Conservation (phyloP, 2,113 vertebrate species). For the Zosterops pallidus region DNA sequence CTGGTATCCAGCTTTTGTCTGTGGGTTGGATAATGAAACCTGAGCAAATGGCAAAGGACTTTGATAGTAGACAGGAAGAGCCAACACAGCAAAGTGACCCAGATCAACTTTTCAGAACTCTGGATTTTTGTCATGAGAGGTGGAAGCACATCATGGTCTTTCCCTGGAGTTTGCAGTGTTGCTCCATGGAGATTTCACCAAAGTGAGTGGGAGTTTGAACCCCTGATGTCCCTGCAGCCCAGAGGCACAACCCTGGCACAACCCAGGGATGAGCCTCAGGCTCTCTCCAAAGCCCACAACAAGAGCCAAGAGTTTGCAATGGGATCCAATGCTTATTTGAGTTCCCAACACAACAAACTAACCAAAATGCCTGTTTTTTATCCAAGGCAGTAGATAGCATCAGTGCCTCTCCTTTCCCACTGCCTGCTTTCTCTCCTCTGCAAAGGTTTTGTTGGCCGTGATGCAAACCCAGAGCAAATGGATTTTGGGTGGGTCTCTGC, state of each 20-base stretch:
- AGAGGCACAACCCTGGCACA: neutral
- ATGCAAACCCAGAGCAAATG: neutral
- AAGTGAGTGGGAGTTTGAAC: accelerated
- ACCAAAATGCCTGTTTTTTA: neutral
- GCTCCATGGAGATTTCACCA: neutral
- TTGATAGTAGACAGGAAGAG: neutral
- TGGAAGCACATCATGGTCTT: neutral
- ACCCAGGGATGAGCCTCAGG: accelerated
- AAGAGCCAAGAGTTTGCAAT: neutral
- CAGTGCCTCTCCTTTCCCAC: neutral
- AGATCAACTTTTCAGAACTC: neutral
- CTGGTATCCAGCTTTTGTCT: neutral
- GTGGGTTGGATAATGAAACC: neutral
- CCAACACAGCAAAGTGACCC: neutral
- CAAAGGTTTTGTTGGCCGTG: neutral
- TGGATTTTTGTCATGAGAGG: neutral
- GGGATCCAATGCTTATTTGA: neutral
- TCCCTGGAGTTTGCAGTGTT: neutral
- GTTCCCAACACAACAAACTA: neutral
- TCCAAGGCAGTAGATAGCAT: neutral
- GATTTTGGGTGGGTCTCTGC: neutral
- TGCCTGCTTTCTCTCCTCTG: neutral
- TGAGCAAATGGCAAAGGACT: constrained; percentile 10
- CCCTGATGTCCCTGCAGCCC: neutral
- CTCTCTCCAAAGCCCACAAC: neutral